Evolutionary conservation across 2,888 invertebrate genomes (phyloP), one percentile per base, ranked within the genome.

Genomic region (Perizoma affinitatum): DNA sequence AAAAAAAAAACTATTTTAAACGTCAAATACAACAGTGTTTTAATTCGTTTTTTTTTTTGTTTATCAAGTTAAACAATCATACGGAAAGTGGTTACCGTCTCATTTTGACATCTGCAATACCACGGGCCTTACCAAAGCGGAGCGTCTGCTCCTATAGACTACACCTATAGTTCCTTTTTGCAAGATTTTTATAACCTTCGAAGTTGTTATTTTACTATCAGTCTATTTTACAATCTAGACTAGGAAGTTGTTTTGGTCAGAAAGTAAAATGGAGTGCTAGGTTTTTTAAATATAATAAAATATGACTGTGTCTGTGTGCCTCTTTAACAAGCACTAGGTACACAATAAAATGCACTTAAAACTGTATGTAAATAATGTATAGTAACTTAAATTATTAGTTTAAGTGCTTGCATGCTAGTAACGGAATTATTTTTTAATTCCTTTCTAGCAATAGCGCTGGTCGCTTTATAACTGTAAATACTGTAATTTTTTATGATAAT

Each of bases 251-350:
- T 22, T 38, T 38, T 4, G 38, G 38, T 38, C 38, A 58, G 22
- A 49, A 44, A n/a, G 54, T 54, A 62, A 58, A 55, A 54, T 52
- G 55, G 47, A 11, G 66, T 73, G 68, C 67, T 72, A 70, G 75
- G 74, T 51, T 48, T 42, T 22, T 49, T 41, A 41, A 40, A 35
- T 38, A 38, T 34, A 44, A 53, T 43, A 57, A 61, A 79, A 74
- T 67, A 84, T 83, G 87, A 90, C 88, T 88, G 87, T 88, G 87
- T 85, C 87, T 86, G 83, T 79, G 89, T 90, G 90, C 90, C 90
- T 90, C 87, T 83, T 82, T 75, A 79, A 76, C 75, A 78, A 83
- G 88, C 88, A 90, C 88, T 79, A n/a, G n/a, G n/a, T n/a, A 75
- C 75, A 78, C 80, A 83, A 86, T 82, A 86, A 75, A 74, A 74